Evolutionary conservation across 2,797 vertebrate species (phyloP).

Genomic region (Apogon talboti): DNA sequence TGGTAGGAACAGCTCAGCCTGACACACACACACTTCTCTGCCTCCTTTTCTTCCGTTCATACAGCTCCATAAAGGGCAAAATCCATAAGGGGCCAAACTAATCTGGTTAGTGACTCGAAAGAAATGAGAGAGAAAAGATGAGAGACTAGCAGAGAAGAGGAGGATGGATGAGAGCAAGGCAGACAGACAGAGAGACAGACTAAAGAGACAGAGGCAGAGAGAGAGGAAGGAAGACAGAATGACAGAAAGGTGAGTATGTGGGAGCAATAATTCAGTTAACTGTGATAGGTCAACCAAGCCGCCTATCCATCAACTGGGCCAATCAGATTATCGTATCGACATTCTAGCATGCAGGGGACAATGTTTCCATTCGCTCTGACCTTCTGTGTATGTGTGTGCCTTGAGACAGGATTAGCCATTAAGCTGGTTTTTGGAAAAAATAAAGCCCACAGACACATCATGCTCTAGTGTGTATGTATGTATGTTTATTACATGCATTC

Average conservation of each 20-base stretch:
- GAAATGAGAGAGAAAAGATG: conserved; percentile 55
- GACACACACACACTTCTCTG: conserved; percentile 48
- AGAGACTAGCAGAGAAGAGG: conserved; percentile 30
- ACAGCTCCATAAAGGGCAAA: conserved; percentile 70
- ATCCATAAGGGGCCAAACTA: conserved; percentile 68
- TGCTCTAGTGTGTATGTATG: conserved; percentile 9
- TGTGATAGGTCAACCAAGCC: conserved; percentile 79
- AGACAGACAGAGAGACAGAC: conserved; percentile 23
- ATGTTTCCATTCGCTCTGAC: conserved; percentile 68
- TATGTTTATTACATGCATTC: conserved; percentile 10
- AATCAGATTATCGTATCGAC: conserved; percentile 81
- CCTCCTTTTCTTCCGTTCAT: conserved; percentile 56
- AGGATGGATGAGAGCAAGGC: conserved; percentile 15
- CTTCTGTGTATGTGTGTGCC: conserved; percentile 57
- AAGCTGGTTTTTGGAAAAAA: conserved; percentile 50
- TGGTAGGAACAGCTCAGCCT: conserved; percentile 70
- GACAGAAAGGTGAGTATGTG: conserved; percentile 76
- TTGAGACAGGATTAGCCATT: conserved; percentile 60
- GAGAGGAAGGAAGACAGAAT: conserved; percentile 50
- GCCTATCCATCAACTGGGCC: conserved; percentile 74
- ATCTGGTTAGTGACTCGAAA: conserved; percentile 72
- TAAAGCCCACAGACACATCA: conserved; percentile 25
- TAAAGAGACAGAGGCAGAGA: conserved; percentile 41
- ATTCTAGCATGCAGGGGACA: conserved; percentile 64
- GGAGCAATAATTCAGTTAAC: conserved; percentile 78